Evolutionary conservation across 2,797 vertebrate species (phyloP).

Genomic region (Chloroceryle inda): DNA sequence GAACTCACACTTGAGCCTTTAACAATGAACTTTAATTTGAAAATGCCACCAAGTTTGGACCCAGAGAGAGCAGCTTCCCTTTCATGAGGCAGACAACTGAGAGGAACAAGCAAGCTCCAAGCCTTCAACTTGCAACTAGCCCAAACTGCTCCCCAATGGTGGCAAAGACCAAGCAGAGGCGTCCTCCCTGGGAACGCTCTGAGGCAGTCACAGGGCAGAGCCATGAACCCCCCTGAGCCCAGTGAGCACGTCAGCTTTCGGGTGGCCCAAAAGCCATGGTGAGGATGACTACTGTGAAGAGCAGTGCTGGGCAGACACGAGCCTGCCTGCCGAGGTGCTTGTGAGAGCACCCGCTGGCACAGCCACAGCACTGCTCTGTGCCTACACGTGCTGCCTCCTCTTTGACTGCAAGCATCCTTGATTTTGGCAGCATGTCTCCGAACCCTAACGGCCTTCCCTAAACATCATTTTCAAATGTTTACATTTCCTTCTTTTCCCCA

Average conservation of each 20-base stretch:
- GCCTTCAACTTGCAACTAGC: background rate
- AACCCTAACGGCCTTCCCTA: background rate
- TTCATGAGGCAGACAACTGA: background rate
- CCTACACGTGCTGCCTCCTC: background rate
- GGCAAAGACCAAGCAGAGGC: background rate
- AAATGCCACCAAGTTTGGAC: conserved; percentile 35
- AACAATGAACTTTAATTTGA: conserved; percentile 47
- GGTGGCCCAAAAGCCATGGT: fast-evolving
- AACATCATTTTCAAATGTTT: conserved; percentile 6
- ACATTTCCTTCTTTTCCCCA: background rate
- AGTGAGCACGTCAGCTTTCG: fast-evolving
- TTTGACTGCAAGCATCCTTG: background rate
- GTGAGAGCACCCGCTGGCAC: background rate
- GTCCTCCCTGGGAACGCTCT: fast-evolving
- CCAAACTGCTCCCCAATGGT: fast-evolving
- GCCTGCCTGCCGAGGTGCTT: fast-evolving
- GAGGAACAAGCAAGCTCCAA: background rate
- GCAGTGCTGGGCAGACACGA: background rate
- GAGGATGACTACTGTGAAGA: fast-evolving
- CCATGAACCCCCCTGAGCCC: fast-evolving
- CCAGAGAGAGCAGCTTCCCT: background rate
- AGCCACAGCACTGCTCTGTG: fast-evolving
- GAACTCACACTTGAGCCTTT: background rate
- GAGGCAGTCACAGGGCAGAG: background rate
- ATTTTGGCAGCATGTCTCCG: background rate